Percentiles rank a stretch among this genome's conserved stretches.
Conservation (phyloP, 23 tunicate species). For the Styela clava region DNA sequence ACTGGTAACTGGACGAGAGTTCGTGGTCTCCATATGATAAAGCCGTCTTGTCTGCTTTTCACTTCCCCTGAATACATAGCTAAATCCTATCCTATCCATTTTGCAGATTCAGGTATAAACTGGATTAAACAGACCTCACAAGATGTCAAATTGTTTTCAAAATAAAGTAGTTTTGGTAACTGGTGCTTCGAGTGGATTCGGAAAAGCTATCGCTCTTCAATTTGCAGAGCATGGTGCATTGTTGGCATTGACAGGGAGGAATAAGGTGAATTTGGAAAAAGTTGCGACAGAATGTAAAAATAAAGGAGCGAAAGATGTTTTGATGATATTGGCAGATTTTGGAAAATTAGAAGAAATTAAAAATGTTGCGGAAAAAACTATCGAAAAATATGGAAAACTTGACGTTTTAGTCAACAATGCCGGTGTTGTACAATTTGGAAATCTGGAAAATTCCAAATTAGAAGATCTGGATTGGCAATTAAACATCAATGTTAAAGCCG, state of each 20-base stretch:
- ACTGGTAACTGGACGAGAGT: neutral
- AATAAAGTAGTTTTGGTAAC: slow-evolving; percentile 19
- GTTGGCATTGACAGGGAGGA: neutral
- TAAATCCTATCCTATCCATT: neutral
- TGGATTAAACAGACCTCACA: neutral
- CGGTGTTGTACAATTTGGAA: neutral
- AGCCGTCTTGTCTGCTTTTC: neutral
- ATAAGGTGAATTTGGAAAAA: neutral
- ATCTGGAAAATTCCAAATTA: neutral
- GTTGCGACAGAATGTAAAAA: neutral
- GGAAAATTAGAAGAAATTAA: neutral
- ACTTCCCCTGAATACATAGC: neutral
- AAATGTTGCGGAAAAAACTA: slow-evolving; percentile 8
- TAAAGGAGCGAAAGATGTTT: neutral
- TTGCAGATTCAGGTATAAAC: neutral
- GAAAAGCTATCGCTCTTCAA: neutral
- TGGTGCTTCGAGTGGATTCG: slow-evolving; percentile 25
- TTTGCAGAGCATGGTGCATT: slow-evolving; percentile 2
- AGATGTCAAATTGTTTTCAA: neutral
- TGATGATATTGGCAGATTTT: neutral
- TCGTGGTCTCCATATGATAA: neutral
- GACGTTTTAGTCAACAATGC: slow-evolving; percentile 6
- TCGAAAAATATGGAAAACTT: neutral
- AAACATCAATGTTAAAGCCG: neutral
- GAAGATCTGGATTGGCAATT: neutral